Base-by-base conservation (phyloP, 1,140 invertebrate genomes). In the Helicoverpa armigera region DNA sequence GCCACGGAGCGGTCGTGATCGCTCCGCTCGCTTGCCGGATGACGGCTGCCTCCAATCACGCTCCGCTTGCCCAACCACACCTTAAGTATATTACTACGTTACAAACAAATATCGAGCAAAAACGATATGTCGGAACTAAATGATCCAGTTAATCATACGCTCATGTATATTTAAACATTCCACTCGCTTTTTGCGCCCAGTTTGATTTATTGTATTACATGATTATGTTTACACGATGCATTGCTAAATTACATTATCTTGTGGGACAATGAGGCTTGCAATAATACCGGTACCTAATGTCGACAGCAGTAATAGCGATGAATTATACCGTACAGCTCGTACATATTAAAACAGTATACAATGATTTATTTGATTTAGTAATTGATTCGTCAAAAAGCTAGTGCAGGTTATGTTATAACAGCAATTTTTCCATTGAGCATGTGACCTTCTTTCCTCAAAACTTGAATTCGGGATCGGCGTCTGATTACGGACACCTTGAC, bases 401-500 rank as follows among this genome's bases (percentile, higher is more conserved):
- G 35, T 67, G n/a, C 7, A 70, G 48, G 23, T 60, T 80, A n/a
- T 23, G 35, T 16, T 18, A 67, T 12, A 23, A 18, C 13, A 72
- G 50, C 50, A 31, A 72, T 54, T 70, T 70, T 53, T 29, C 18
- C 18, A 54, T 72, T 72, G 18, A 43, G 13, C 14, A 61, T 18
- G 13, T 54, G 75, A 77, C 61, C 75, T 67, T 54, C 60, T 77
- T 77, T 50, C 61, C 61, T 77, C 16, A 14, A 67, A 77, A 77
- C 60, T 53, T 54, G 60, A 67, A 67, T 65, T 77, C 60, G 60
- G 75, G 75, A 77, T 65, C 14, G 35, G 14, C 43, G 56, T 43
- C 61, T 54, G 61, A 77, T 67, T 77, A 77, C 51, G 50, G 61
- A 77, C 60, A 67, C 75, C 75, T 77, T 90, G 87, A 91, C 87